A percentile compares a stretch with the other conserved stretches of the same genome.
These are phyloP conservation scores for Sesia bembeciformis DNA, from an alignment of 2,888 invertebrate species.

Conservation along the genomic window DNA sequence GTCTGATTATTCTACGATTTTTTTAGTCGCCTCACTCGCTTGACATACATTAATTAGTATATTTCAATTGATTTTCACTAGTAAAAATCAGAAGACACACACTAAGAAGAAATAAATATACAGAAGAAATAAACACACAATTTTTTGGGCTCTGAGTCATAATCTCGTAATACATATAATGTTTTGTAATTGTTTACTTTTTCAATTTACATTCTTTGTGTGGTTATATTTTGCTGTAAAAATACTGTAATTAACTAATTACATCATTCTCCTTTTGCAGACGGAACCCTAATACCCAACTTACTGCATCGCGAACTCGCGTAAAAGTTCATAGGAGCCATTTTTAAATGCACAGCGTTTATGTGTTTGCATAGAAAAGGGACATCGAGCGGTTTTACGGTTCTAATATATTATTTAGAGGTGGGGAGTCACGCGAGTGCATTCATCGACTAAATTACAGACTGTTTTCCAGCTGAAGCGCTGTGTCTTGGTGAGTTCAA, in stretches of 20 bases:
- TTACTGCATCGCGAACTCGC: slow-evolving; percentile 7
- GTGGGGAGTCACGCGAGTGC: slow-evolving; percentile 26
- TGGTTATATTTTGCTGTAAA: background rate
- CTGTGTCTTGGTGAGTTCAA: too few species aligned
- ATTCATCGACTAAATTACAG: slow-evolving; percentile 17
- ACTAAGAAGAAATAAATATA: too few species aligned
- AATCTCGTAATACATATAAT: background rate
- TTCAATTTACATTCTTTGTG: background rate
- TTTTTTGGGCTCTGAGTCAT: too few species aligned
- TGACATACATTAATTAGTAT: too few species aligned
- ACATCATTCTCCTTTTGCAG: background rate
- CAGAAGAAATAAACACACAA: too few species aligned
- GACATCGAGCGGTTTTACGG: slow-evolving; percentile 7
- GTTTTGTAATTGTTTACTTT: background rate
- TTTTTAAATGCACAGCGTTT: slow-evolving; percentile 27
- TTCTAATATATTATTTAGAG: slow-evolving; percentile 54
- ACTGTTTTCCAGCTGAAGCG: background rate
- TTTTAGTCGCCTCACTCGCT: too few species aligned
- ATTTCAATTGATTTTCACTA: too few species aligned
- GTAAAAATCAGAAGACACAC: too few species aligned
- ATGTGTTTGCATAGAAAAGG: slow-evolving; percentile 35
- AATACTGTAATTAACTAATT: background rate
- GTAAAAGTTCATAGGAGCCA: slow-evolving; percentile 10
- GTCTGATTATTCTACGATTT: too few species aligned
- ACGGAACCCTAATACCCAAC: background rate